Base-by-base conservation (phyloP, 1,140 invertebrate genomes). In the Macrobrachium nipponense region DNA sequence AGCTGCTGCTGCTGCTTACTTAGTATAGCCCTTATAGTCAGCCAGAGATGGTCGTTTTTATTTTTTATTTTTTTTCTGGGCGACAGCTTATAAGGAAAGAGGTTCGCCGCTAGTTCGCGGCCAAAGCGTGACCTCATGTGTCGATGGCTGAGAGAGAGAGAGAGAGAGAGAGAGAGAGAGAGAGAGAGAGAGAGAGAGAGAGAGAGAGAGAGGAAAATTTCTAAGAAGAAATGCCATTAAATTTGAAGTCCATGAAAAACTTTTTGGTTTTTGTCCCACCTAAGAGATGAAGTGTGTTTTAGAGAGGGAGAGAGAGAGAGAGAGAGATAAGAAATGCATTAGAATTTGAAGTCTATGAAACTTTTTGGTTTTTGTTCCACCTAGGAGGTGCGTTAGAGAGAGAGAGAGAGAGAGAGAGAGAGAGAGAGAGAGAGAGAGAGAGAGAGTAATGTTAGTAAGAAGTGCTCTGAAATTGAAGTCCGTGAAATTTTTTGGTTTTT, bases 301-400 rank as follows among this genome's bases (percentile, higher is more conserved):
- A 68, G 64, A 68, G 64, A 68, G 64, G n/a, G 17, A 68, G 17
- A 68, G 64, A 68, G 64, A 68, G 64, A 68, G 64, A 68, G 64
- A 68, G 64, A 7, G 64, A 68, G 64, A 68, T n/a, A 68, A 27
- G 27, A 27, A 72, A 14, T 36, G 10, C 17, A 1, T 4, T 36
- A 4, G 4, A 36, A 75, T 51, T 44, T 51, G 10, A 72, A 27
- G 14, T 17, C 12, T 10, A 51, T 15, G 10, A 6, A 15, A 72
- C 11, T 27, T n/a, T 68, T 12, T 68, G 64, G 12, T 10, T 36
- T 27, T 72, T 72, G 68, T 72, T 18, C 18, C 6, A 3, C 12
- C 36, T 18, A 64, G 17, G 18, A 27, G 11, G 7, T 10, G 66
- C 18, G 66, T n/a, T 15, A 68, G 66, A 20, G 64, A 68, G 64